A percentile compares a stretch with the other conserved stretches of the same genome.
Evolutionary conservation across 2,113 vertebrate species (phyloP).

Genomic region (Lepus timidus): DNA sequence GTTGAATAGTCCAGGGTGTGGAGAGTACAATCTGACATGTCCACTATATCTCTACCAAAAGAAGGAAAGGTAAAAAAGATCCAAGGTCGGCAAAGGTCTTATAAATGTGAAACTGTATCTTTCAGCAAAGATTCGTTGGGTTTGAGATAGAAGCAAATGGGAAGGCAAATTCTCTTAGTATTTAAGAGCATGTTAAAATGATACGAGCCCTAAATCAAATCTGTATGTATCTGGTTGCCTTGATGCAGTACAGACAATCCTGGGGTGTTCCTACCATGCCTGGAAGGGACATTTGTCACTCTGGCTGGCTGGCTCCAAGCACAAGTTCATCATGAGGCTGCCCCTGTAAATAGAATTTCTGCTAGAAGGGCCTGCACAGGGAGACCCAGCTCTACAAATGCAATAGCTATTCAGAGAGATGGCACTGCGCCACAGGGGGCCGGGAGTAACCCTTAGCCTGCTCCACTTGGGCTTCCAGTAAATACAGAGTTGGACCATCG

Average conservation of each 20-base stretch:
- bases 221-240: slow-evolving; percentile 11
- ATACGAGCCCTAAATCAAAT: slow-evolving; percentile 46
- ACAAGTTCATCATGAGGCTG: slow-evolving; percentile 60
- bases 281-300: slow-evolving; percentile 59
- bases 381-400: slow-evolving; percentile 31
- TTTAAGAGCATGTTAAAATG: not conserved
- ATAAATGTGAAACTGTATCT: slow-evolving; percentile 26
- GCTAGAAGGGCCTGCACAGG: not conserved
- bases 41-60: not conserved
- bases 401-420: not conserved
- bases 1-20: slow-evolving; percentile 6
- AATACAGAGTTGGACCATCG: not conserved
- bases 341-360: slow-evolving; percentile 66
- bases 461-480: not conserved
- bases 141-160: not conserved
- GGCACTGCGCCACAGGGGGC: not conserved
- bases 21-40: not conserved
- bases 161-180: slow-evolving; percentile 31
- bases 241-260: slow-evolving; percentile 57
- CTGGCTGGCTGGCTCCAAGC: not conserved
- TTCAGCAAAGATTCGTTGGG: not conserved
- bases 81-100: slow-evolving; percentile 24
- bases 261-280: slow-evolving; percentile 27
- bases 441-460: not conserved
- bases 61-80: not conserved